These are phyloP conservation scores for Cladorhizidae sp. DNA, from an alignment of 37 sponge, comb jelly and placozoan genomes.

Conservation along the genomic window DNA sequence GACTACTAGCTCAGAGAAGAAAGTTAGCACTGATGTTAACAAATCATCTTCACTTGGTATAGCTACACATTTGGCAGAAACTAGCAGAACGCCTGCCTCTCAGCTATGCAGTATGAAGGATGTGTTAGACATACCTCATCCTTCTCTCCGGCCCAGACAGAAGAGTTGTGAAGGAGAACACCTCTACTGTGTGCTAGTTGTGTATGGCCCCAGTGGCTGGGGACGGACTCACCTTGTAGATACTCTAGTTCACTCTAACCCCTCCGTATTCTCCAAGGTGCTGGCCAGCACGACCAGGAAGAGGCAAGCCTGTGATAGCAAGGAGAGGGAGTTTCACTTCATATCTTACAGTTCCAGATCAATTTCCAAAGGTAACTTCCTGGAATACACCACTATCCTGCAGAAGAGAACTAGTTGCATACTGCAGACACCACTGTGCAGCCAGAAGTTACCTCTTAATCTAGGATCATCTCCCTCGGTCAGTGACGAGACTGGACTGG, in stretches of 20 bases:
- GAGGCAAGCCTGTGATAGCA: constrained; percentile 42
- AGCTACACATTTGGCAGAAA: neutral
- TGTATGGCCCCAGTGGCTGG: constrained; percentile 57
- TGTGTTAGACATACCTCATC: neutral
- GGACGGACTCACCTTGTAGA: constrained; percentile 38
- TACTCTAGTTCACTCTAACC: constrained; percentile 56
- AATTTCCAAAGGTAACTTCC: constrained; percentile 53
- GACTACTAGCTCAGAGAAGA: neutral
- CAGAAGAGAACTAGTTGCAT: neutral
- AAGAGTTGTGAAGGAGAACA: neutral
- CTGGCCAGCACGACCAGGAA: constrained; percentile 75
- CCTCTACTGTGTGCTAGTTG: constrained; percentile 36
- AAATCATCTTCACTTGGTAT: neutral
- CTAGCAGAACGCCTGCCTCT: neutral
- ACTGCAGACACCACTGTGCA: neutral
- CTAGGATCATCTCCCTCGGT: no score
- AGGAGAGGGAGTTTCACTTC: constrained; percentile 79
- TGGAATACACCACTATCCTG: constrained; percentile 41
- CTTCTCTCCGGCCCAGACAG: neutral
- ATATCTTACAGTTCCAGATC: constrained; percentile 15
- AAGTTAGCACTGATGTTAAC: neutral
- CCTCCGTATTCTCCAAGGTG: constrained; percentile 52
- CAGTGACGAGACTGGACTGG: no score
- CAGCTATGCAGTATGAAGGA: neutral
- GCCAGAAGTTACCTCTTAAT: neutral